These are phyloP conservation scores for Actinernus sp. DNA, from an alignment of 92 coral and sea anemone species.

Conservation along the genomic window DNA sequence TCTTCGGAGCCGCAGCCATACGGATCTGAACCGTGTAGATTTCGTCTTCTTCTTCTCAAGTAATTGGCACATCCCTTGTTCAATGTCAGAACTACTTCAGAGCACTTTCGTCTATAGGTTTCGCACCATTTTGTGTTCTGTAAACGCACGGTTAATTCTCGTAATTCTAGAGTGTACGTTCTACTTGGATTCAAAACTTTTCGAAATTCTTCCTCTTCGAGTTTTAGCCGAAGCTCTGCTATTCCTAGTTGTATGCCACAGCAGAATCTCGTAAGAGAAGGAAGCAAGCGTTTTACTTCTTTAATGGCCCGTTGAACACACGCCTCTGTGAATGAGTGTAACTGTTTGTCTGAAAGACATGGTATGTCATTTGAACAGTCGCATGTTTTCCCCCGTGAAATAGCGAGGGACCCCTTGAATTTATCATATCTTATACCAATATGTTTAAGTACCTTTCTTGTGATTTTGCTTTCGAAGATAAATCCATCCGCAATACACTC, in stretches of 20 bases:
- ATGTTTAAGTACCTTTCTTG: neutral
- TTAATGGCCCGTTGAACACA: neutral
- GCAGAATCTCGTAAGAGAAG: neutral
- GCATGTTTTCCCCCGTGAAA: neutral
- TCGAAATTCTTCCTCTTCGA: neutral
- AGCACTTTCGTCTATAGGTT: neutral
- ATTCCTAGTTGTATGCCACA: neutral
- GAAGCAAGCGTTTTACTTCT: neutral
- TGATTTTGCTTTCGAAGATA: neutral
- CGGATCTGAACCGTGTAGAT: neutral
- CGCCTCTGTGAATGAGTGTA: neutral
- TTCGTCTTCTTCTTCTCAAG: neutral
- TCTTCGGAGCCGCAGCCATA: neutral
- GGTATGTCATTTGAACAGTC: neutral
- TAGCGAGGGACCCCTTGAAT: neutral
- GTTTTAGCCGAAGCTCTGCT: neutral
- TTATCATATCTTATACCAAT: neutral
- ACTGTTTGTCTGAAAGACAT: neutral
- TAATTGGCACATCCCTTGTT: neutral
- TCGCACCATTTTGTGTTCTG: neutral
- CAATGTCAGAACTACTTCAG: neutral
- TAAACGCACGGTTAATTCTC: neutral
- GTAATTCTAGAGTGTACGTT: neutral
- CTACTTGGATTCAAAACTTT: neutral
- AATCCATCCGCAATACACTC: neutral